Percentiles rank a stretch among this genome's conserved stretches.
phyloP scores from a whole-genome alignment of 2,888 invertebrate species.

The Acrobeloides nanus region DNA sequence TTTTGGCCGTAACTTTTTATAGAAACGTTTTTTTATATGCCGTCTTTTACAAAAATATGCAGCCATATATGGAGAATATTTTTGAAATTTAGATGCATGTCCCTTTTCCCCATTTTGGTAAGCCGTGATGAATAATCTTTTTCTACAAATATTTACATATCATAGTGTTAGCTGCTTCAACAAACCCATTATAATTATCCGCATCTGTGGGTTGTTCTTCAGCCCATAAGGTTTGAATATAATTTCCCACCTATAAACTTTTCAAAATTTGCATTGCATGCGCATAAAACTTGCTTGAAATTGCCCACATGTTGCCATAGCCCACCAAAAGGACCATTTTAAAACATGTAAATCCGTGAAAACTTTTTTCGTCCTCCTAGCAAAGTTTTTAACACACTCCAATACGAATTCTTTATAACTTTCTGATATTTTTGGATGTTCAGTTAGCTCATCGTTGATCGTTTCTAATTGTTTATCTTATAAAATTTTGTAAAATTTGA shows the following conservation, averaged over 20 bases:
- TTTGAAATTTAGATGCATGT: too few species aligned
- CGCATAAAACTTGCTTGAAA: constrained; percentile 60
- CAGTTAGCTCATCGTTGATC: too few species aligned
- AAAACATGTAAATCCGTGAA: constrained; percentile 56
- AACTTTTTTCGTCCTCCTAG: constrained; percentile 12
- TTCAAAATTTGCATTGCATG: not conserved
- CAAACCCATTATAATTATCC: constrained; percentile 67
- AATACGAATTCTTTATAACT: constrained; percentile 18
- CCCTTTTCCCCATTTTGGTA: too few species aligned
- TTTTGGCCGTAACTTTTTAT: too few species aligned
- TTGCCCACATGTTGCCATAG: constrained; percentile 68
- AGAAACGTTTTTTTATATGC: too few species aligned
- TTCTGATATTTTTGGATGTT: too few species aligned
- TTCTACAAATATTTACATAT: too few species aligned
- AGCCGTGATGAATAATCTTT: too few species aligned
- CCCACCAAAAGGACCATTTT: constrained; percentile 76
- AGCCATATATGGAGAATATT: too few species aligned
- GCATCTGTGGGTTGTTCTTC: constrained; percentile 57
- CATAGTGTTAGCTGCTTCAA: constrained; percentile 70
- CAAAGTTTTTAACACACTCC: constrained; percentile 10
- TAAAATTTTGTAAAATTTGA: too few species aligned
- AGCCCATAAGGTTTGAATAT: constrained; percentile 77
- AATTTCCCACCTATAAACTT: constrained; percentile 62
- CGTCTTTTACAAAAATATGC: too few species aligned
- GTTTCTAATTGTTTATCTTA: too few species aligned